These are phyloP conservation scores for Pyrgilauda ruficollis DNA, from an alignment of 2,113 vertebrate genomes.

Conservation along the genomic window DNA sequence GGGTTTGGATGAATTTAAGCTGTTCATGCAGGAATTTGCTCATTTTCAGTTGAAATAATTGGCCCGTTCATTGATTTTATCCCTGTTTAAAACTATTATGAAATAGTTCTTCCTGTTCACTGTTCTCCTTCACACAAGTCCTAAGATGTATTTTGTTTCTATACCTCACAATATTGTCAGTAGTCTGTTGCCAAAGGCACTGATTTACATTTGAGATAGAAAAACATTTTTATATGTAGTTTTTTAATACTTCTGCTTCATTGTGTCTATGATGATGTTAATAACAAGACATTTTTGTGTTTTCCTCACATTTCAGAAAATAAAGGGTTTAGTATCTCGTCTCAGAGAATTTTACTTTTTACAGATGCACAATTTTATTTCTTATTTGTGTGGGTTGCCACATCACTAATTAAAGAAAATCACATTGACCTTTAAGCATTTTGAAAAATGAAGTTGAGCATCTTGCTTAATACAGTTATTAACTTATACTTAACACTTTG, in stretches of 20 bases:
- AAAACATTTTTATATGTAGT: not conserved
- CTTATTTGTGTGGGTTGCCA: not conserved
- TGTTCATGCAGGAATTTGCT: not conserved
- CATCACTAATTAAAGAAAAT: not conserved
- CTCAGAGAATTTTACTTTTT: not conserved
- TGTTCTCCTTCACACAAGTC: not conserved
- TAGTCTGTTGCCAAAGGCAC: not conserved
- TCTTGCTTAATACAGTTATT: not conserved
- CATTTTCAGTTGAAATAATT: not conserved
- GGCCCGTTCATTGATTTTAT: not conserved
- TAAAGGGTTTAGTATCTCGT: not conserved
- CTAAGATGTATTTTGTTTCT: not conserved
- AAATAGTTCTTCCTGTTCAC: not conserved
- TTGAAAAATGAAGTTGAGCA: not conserved
- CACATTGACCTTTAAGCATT: not conserved
- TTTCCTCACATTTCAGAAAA: not conserved
- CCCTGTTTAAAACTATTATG: not conserved
- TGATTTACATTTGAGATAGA: not conserved
- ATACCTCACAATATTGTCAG: not conserved
- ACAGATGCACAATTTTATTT: not conserved
- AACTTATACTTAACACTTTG: constrained; percentile 28
- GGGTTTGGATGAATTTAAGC: not conserved
- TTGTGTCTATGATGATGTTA: not conserved
- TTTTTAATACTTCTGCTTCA: not conserved
- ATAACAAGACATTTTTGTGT: not conserved